Conservation (phyloP, 2,888 invertebrate genomes). For the Rhamphomyia laevipes region DNA sequence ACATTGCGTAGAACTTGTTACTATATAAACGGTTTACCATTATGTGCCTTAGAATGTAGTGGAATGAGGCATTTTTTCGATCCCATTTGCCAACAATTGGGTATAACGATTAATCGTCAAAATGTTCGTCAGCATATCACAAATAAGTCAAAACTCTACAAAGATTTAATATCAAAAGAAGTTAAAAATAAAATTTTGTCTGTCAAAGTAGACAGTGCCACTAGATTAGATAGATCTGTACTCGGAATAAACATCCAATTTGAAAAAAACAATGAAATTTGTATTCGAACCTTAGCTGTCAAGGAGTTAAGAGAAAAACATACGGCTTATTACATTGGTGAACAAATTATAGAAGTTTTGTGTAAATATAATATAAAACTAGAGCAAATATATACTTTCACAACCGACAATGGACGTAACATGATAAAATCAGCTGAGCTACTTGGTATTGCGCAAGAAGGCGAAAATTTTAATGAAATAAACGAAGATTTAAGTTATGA, state of each 20-base stretch:
- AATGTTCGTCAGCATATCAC: not conserved
- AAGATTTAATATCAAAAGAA: not conserved
- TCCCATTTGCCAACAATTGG: not conserved
- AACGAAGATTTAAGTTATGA: not conserved
- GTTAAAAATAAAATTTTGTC: not conserved
- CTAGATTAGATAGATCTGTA: slow-evolving; percentile 5
- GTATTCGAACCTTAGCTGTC: not conserved
- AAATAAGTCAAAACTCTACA: not conserved
- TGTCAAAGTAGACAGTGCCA: slow-evolving; percentile 2
- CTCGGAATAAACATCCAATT: slow-evolving; percentile 1
- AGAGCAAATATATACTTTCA: not conserved
- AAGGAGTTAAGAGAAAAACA: not conserved
- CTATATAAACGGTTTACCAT: not conserved
- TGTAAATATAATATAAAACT: not conserved
- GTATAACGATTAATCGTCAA: not conserved
- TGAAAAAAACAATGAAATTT: slow-evolving; percentile 1
- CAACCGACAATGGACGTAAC: not conserved
- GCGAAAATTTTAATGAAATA: slow-evolving; percentile 1
- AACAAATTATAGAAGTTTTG: not conserved
- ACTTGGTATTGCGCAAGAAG: slow-evolving; percentile 1
- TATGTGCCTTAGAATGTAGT: not conserved
- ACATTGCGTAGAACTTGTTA: not conserved
- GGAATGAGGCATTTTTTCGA: not conserved
- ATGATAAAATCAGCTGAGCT: not conserved
- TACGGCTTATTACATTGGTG: not conserved